phyloP scores from a whole-genome alignment of 2,888 invertebrate species.

The Pinctada fucata region DNA sequence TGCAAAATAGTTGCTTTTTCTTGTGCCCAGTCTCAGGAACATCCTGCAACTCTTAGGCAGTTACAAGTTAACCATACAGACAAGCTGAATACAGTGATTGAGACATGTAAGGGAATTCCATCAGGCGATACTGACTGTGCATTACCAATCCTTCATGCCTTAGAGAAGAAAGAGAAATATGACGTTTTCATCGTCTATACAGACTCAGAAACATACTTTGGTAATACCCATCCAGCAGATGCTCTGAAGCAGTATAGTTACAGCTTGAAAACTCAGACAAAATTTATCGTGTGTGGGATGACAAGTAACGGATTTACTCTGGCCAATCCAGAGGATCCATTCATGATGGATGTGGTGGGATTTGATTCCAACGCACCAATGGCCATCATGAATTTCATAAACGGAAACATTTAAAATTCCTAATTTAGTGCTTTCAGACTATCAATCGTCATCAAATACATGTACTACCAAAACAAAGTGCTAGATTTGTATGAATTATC shows the following conservation, averaged over 20 bases:
- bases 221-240: slow-evolving; percentile 78
- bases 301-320: slow-evolving; percentile 73
- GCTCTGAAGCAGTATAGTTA: slow-evolving; percentile 81
- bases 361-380: slow-evolving; percentile 76
- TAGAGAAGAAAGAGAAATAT: slow-evolving; percentile 79
- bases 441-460: no score
- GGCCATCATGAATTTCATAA: slow-evolving; percentile 70
- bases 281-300: slow-evolving; percentile 74
- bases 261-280: slow-evolving; percentile 71
- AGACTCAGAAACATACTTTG: slow-evolving; percentile 77
- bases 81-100: slow-evolving; percentile 46
- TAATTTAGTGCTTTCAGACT: no score
- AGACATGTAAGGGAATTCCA: slow-evolving; percentile 33
- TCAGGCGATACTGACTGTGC: slow-evolving; percentile 64
- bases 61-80: slow-evolving; percentile 42
- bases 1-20: slow-evolving; percentile 64
- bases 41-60: neutral
- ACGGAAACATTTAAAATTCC: slow-evolving; percentile 22
- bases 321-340: slow-evolving; percentile 76
- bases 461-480: no score
- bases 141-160: slow-evolving; percentile 81
- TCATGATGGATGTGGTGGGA: slow-evolving; percentile 76
- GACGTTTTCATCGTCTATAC: slow-evolving; percentile 87
- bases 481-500: no score
- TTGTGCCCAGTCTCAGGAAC: neutral